phyloP scores from a whole-genome alignment of 30 jellyfish, hydroid and myxozoan species.

The Turritopsis dohrnii region DNA sequence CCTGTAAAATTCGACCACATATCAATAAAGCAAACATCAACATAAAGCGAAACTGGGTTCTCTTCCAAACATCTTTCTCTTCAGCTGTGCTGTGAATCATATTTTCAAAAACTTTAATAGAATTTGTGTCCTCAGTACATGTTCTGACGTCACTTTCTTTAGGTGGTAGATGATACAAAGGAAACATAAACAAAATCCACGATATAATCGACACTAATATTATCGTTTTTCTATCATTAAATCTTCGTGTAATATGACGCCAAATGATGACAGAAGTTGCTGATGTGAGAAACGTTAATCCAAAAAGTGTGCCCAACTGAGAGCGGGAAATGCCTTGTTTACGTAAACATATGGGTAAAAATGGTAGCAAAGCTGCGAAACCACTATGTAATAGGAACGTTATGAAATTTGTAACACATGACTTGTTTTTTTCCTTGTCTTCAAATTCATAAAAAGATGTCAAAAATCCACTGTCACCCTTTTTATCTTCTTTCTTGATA shows the following conservation, averaged over 20 bases:
- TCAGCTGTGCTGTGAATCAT: neutral
- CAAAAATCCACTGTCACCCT: neutral
- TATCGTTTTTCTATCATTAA: conserved; percentile 6
- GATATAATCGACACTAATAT: neutral
- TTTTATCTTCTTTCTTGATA: neutral
- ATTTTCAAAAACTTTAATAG: neutral
- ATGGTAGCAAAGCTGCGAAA: conserved; percentile 4
- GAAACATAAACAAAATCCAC: neutral
- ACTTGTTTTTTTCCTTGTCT: neutral
- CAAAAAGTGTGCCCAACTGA: neutral
- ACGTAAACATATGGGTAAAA: neutral
- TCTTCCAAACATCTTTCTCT: neutral
- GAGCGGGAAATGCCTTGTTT: conserved; percentile 2
- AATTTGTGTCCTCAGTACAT: neutral
- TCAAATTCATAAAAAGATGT: neutral
- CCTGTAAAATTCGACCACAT: conserved; percentile 6
- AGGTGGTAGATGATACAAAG: neutral
- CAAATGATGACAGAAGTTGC: neutral
- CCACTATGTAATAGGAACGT: neutral
- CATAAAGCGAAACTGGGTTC: neutral
- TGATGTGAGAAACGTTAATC: neutral
- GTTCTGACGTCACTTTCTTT: neutral
- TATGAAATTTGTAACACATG: neutral
- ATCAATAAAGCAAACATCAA: neutral
- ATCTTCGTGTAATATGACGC: conserved; percentile 2